Evolutionary conservation across 2,113 vertebrate species (phyloP).

Genomic region (Pollimyrus isidori): DNA sequence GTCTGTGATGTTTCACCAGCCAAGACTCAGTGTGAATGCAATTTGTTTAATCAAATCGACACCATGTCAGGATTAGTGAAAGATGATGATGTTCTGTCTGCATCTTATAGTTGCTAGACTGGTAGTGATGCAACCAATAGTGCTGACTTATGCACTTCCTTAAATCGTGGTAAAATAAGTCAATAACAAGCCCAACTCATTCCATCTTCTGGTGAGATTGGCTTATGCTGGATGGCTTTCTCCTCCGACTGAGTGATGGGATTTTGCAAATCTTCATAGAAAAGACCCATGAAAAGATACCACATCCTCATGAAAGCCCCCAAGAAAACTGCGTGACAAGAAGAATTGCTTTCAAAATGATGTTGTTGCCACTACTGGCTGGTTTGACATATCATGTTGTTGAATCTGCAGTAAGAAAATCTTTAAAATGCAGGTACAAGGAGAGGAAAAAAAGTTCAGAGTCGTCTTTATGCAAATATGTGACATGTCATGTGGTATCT

Average conservation of each 20-base stretch:
- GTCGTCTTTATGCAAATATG: not conserved
- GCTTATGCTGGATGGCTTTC: slow-evolving; percentile 26
- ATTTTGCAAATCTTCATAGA: slow-evolving; percentile 61
- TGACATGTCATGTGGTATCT: not conserved
- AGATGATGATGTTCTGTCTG: slow-evolving; percentile 62
- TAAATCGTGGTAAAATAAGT: slow-evolving; percentile 66
- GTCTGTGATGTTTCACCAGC: slow-evolving; percentile 24
- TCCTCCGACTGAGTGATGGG: slow-evolving; percentile 60
- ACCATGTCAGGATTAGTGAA: slow-evolving; percentile 60
- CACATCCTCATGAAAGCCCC: slow-evolving; percentile 49
- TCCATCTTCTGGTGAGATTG: slow-evolving; percentile 61
- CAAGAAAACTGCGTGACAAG: slow-evolving; percentile 20
- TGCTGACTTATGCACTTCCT: slow-evolving; percentile 58
- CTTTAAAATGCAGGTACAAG: not conserved
- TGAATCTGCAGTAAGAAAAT: not conserved
- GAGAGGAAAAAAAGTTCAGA: not conserved
- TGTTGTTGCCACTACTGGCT: slow-evolving; percentile 15
- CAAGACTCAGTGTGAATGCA: slow-evolving; percentile 51
- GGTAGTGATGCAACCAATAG: slow-evolving; percentile 49
- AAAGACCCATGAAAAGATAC: slow-evolving; percentile 59
- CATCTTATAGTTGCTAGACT: slow-evolving; percentile 36
- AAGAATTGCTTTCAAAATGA: slow-evolving; percentile 12
- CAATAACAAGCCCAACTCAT: slow-evolving; percentile 65
- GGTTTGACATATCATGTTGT: slow-evolving; percentile 8
- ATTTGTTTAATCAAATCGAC: slow-evolving; percentile 55